These are phyloP conservation scores for Patagioenas fasciata DNA, from an alignment of 2,113 vertebrate genomes.

Conservation along the genomic window DNA sequence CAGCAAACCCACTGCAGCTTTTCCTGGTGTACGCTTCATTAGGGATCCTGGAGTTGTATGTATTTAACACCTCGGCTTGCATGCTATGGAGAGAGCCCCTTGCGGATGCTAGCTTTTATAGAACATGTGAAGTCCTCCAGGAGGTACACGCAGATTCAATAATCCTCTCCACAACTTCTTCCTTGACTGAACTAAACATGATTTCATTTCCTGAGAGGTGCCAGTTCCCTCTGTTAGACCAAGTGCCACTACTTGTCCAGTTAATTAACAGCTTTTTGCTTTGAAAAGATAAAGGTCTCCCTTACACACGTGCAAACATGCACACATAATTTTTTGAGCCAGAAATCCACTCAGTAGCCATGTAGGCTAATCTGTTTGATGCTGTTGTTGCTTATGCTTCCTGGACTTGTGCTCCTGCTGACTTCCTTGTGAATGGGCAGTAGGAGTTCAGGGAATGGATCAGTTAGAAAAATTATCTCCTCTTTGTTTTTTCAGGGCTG, in stretches of 20 bases:
- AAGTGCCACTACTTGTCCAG: neutral
- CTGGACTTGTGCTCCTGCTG: neutral
- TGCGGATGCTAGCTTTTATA: neutral
- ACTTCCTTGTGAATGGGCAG: neutral
- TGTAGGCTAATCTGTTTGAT: neutral
- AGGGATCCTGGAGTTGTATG: neutral
- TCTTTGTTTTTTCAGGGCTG: neutral
- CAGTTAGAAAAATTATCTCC: neutral
- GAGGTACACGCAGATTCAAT: neutral
- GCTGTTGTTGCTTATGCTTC: neutral
- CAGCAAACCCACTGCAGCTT: neutral
- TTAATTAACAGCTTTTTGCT: conserved; percentile 12
- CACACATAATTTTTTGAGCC: neutral
- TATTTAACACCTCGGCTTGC: neutral
- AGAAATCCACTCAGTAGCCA: accelerated
- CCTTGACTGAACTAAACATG: neutral
- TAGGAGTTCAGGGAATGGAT: neutral
- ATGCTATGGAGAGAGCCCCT: neutral
- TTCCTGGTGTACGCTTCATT: neutral
- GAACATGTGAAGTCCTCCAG: neutral
- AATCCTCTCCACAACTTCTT: neutral
- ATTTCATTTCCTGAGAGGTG: neutral
- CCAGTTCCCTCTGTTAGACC: neutral
- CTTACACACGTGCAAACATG: neutral
- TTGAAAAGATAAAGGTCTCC: neutral